Percentiles rank a stretch among this genome's conserved stretches.
These are phyloP conservation scores for Nymphalis polychloros DNA, from an alignment of 2,888 invertebrate genomes.

Conservation along the genomic window DNA sequence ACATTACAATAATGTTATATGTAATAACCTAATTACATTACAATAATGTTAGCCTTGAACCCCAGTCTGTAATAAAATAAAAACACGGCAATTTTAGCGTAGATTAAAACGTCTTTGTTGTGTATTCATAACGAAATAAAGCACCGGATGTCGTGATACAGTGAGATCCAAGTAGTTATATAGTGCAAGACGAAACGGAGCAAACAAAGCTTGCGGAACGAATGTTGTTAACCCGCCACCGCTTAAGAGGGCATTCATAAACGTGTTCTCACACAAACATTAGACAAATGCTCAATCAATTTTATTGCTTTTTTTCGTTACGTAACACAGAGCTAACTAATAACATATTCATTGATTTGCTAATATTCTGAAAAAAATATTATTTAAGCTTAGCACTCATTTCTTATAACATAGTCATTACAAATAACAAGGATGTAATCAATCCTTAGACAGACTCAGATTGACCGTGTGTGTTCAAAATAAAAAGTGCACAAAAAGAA, in stretches of 20 bases:
- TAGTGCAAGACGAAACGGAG: conserved; percentile 52
- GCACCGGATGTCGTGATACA: conserved; percentile 70
- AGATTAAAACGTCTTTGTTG: conserved; percentile 33
- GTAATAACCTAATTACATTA: too few relatives aligned
- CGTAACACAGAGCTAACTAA: not conserved
- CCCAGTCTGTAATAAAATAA: conserved; percentile 16
- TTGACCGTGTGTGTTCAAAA: not conserved
- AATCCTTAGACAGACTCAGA: not conserved
- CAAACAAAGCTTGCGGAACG: conserved; percentile 61
- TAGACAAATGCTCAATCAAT: conserved; percentile 22
- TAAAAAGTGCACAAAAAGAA: not conserved
- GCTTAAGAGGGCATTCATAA: conserved; percentile 26
- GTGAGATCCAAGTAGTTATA: conserved; percentile 59
- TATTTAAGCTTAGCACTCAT: too few relatives aligned
- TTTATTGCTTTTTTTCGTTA: conserved; percentile 12
- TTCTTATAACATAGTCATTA: not conserved
- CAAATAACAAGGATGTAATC: not conserved
- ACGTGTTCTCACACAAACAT: conserved; percentile 31
- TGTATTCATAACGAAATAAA: conserved; percentile 51
- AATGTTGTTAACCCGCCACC: conserved; percentile 52
- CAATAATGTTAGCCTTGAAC: conserved; percentile 4
- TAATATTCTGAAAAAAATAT: not conserved
- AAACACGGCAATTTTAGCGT: conserved; percentile 28
- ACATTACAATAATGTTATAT: not conserved
- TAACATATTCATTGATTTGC: not conserved